phyloP scores from a whole-genome alignment of 2,797 vertebrate species.

The Galagoides demidoff region DNA sequence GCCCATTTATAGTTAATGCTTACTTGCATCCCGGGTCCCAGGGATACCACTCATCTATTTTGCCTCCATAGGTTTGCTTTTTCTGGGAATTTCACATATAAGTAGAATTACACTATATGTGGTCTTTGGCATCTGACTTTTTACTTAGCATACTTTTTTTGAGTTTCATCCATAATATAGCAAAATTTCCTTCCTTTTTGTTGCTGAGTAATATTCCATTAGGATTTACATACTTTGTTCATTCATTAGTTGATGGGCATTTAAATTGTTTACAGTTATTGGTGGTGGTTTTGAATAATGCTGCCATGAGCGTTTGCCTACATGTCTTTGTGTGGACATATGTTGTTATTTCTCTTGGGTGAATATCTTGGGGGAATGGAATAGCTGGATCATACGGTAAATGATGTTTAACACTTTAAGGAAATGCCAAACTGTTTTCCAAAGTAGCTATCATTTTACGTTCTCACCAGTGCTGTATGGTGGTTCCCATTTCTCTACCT shows the following conservation, averaged over 20 bases:
- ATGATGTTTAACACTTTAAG: constrained; percentile 18
- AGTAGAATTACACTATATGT: not conserved
- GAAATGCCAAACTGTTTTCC: not conserved
- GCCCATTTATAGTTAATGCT: not conserved
- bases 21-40: not conserved
- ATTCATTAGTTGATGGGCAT: not conserved
- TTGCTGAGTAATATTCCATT: not conserved
- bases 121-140: not conserved
- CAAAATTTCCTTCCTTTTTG: not conserved
- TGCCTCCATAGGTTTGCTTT: not conserved
- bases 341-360: not conserved
- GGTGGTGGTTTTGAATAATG: not conserved
- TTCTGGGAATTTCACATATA: not conserved
- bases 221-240: not conserved
- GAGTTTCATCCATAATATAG: not conserved
- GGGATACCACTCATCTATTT: not conserved
- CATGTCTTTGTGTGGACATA: not conserved
- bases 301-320: not conserved
- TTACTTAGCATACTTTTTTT: not conserved
- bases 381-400: not conserved
- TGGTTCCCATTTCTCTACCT: not conserved
- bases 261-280: not conserved
- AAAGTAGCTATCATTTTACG: not conserved
- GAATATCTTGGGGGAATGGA: not conserved
- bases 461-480: not conserved